Base-by-base conservation (phyloP, 2,113 vertebrate species). In the Saccopteryx leptura region DNA sequence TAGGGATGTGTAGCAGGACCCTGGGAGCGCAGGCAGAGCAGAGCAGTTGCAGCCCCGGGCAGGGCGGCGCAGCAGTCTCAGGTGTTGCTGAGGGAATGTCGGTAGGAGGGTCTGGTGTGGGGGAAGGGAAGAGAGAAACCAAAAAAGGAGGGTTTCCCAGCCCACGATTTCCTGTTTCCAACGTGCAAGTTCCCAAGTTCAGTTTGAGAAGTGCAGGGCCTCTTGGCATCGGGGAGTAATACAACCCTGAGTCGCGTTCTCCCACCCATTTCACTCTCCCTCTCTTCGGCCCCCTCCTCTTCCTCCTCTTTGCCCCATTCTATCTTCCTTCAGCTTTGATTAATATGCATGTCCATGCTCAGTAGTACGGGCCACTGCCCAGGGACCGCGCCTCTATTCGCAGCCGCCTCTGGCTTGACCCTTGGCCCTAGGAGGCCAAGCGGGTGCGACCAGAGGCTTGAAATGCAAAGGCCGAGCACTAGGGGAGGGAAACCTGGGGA, bases 111-210 rank as follows among this genome's bases (percentile, higher is more conserved):
- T 93, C 60, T 87, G 50, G 56, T 76, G 39, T 82, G 87, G 48
- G 56, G 88, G 71, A 69, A 94, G 86, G 79, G 75, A 82, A 28
- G 9, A 79, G 52, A 83, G 50, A 31, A 56, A 86, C 68, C 76
- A 48, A 69, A 94, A 90, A 72, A 31, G 46, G 33, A 85, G 65
- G 94, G 82, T 92, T 96, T 79, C 92, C 68, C 87, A 81, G 74
- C 90, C 93, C 78, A 92, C 13, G 82, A 96, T 95, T 97, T 97
- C 94, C 97, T 94, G 76, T 94, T 95, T 92, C 90, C 68, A 93
- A 95, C 14, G 76, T 93, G 81, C 88, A 97, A 97, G 97, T 97
- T 97, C 94, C 90, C 94, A 97, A 97, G 97, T 97, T 97, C 95
- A 92, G 95, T 97, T 96, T 74, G 93, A 96, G 97, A 97, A 97